These are phyloP conservation scores for Sterna hirundo DNA, from an alignment of 2,113 vertebrate genomes.

Conservation along the genomic window DNA sequence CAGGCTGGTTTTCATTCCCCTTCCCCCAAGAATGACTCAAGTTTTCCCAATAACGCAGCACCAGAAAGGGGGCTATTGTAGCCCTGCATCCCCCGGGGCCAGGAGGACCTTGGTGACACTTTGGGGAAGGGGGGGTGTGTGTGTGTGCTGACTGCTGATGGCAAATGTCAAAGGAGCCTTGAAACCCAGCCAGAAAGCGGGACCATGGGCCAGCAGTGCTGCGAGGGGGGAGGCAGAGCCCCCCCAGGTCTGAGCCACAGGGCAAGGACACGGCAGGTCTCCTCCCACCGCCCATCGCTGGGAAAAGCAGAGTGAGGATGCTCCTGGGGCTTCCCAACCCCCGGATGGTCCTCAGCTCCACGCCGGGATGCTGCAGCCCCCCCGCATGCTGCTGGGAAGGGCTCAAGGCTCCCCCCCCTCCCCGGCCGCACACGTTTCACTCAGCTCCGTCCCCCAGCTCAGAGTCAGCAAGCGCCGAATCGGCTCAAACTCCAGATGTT, in stretches of 20 bases:
- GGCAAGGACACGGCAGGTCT: accelerated
- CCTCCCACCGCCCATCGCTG: background rate
- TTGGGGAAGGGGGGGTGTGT: no score
- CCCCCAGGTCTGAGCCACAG: accelerated
- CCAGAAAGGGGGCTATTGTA: background rate
- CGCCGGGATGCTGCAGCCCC: accelerated
- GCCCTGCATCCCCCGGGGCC: background rate
- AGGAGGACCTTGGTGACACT: background rate
- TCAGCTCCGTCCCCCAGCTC: background rate
- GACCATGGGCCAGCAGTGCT: accelerated
- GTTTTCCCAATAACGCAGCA: background rate
- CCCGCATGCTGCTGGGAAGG: accelerated
- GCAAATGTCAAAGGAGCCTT: background rate
- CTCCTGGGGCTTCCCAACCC: background rate
- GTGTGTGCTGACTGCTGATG: background rate
- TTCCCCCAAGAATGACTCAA: background rate
- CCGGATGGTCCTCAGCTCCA: background rate
- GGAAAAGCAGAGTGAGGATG: background rate
- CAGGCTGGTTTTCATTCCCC: background rate
- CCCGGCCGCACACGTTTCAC: background rate
- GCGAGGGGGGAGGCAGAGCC: background rate
- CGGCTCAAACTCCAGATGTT: conserved; percentile 43
- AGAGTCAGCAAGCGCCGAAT: background rate
- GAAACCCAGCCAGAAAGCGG: accelerated
- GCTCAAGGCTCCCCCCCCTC: background rate